Evolutionary conservation across 2,797 vertebrate genomes (phyloP).

Genomic region (Furcifer pardalis): DNA sequence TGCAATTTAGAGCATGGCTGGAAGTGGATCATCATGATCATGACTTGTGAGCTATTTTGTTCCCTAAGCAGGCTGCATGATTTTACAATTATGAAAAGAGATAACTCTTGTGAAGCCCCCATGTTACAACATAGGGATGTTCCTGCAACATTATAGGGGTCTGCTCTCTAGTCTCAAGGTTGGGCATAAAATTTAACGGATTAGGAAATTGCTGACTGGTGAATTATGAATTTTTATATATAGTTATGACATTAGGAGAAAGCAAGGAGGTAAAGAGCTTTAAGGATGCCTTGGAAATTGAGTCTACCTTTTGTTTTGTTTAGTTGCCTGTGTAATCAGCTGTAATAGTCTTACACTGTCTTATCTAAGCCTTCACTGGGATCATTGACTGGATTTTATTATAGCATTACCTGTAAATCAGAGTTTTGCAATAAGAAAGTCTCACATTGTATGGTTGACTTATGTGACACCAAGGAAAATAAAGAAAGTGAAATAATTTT

Average conservation of each 20-base stretch:
- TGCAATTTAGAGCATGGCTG: no score
- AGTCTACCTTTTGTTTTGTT: constrained; percentile 30
- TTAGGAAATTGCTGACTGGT: no score
- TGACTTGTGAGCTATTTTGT: no score
- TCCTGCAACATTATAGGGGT: no score
- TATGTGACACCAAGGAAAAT: constrained; percentile 15
- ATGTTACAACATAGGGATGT: no score
- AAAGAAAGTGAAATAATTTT: constrained; percentile 8
- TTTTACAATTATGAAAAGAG: no score
- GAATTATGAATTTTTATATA: constrained; percentile 40
- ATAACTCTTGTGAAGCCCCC: no score
- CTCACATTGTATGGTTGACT: neutral
- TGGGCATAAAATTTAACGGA: no score
- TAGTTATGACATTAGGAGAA: fast-evolving
- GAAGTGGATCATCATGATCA: no score
- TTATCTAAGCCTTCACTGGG: neutral
- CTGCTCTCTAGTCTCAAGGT: no score
- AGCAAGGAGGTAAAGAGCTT: neutral
- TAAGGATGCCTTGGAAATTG: constrained; percentile 41
- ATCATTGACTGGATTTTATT: constrained; percentile 14
- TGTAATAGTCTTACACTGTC: constrained; percentile 30
- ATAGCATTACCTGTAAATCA: constrained; percentile 16
- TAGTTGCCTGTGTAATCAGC: constrained; percentile 39
- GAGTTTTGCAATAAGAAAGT: neutral
- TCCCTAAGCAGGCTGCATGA: no score